Evolutionary conservation across 1,140 invertebrate species (phyloP), one percentile per base, ranked within the genome.

Genomic region (Cardiocondyla obscurior): DNA sequence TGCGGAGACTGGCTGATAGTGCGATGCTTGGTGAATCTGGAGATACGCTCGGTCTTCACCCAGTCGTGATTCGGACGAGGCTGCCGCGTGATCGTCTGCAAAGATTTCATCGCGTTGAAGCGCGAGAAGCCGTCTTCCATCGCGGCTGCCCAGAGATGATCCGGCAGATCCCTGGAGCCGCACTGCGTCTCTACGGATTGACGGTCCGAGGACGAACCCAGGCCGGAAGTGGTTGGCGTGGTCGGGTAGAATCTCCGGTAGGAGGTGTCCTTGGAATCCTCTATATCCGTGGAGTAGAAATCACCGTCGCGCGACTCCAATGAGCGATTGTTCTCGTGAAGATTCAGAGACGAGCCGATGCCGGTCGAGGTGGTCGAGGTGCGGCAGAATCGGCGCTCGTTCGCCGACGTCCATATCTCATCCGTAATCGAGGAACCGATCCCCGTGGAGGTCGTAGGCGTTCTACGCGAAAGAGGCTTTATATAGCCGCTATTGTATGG

Each of bases 21-120:
- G 0, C 91, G 87, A 25, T 92, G 91, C 60, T 92, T 92, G 42
- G 86, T 85, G 83, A 90, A 91, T 53, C 91, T 88, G 0, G 91
- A 90, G 57, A 92, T 90, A 65, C 85, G 88, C 57, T 92, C 91
- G 8, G 91, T 92, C 28, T 88, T 90, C 8, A 92, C 90, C 91
- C 91, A 92, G 30, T 92, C 91, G 84, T 92, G 91, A 76, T 92
- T 92, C 0, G 91, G 91, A 33, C 91, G 81, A 0, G 91, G 91
- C 39, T 92, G 91, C 1, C 91, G 82, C 0, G 91, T 91, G 57
- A 92, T 91, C 7, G 90, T 91, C 39, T 89, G 86, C 16, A 91
- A 76, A 0, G 91, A 92, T 44, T 91, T 91, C 72, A 91, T 88
- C 1, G 90, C 87, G 65, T 90, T 90, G 74, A 90, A 92, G 2